Base-by-base conservation (phyloP, 2,797 vertebrate species). In the Thaleichthys pacificus region DNA sequence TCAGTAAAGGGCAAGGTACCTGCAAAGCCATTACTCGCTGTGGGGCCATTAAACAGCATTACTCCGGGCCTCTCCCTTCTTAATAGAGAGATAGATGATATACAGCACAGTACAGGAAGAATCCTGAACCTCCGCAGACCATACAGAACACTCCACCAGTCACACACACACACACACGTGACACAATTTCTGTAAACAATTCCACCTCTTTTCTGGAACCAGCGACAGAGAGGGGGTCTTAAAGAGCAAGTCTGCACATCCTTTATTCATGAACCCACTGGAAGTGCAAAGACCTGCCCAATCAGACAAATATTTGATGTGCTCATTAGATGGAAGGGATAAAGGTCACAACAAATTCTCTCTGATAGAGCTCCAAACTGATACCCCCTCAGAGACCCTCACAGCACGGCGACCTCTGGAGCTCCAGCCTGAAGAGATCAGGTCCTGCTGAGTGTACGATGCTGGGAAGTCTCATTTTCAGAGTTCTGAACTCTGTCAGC, bases 251-350 rank as follows among this genome's bases (percentile, higher is more conserved):
- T n/a, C 19, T 3, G 14, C 73, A 82, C 74, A 81, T 84, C 71
- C 28, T 77, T 87, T 85, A 84, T 85, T 82, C 73, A 84, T 75
- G 64, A 47, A 32, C 9, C 69, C 67, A 76, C 72, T 72, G 51
- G 66, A 80, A 77, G 82, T 78, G 77, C 74, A 72, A 76, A 82
- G 72, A 75, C 75, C 76, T 76, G 73, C 78, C 73, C 72, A 75
- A 82, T 80, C 77, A 83, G 72, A 73, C 77, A 80, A 81, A 84
- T 76, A 83, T 78, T 77, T 79, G 73, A 82, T 80, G 76, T 73
- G 74, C 76, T 81, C 83, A 82, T 80, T 68, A 80, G 77, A 80
- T 72, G 77, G 76, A 28, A 69, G 78, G 77, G 77, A 32, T 68
- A 77, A 85, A 83, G 79, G 74, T 83, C 77, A 80, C 78, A 78